Evolutionary conservation across 2,888 invertebrate genomes (phyloP).

Genomic region (Drosophila austrosaltans): DNA sequence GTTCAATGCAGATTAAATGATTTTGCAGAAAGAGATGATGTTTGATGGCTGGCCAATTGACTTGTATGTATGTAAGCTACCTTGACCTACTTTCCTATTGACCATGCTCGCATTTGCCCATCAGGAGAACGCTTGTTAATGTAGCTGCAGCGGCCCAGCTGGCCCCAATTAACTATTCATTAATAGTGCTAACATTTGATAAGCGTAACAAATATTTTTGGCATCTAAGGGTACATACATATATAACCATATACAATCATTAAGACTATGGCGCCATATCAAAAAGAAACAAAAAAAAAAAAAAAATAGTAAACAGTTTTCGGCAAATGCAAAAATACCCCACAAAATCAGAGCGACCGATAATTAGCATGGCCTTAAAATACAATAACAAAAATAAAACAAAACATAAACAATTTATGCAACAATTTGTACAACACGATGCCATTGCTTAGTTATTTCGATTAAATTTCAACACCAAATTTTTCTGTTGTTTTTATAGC

Average conservation of each 20-base stretch:
- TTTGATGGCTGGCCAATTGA: conserved; percentile 9
- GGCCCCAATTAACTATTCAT: conserved; percentile 41
- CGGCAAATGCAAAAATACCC: conserved; percentile 13
- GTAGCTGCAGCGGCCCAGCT: conserved; percentile 4
- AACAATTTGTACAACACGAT: conserved; percentile 24
- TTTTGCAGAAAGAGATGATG: conserved; percentile 45
- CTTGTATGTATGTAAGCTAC: conserved; percentile 1
- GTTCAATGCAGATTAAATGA: conserved; percentile 43
- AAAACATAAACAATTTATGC: conserved; percentile 25
- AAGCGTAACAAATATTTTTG: conserved; percentile 27
- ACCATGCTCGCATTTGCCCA: conserved; percentile 17
- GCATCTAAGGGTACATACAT: background rate
- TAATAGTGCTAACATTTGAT: conserved; percentile 37
- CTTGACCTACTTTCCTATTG: conserved; percentile 49
- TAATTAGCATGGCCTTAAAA: conserved; percentile 53
- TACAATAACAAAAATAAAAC: conserved; percentile 2
- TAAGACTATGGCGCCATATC: conserved; percentile 14
- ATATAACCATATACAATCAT: background rate
- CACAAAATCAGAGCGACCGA: conserved; percentile 18
- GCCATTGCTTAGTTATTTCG: conserved; percentile 5
- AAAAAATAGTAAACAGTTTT: conserved; percentile 14
- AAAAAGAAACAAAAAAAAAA: background rate
- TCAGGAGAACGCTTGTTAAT: conserved; percentile 45
- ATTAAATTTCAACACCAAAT: conserved; percentile 15
- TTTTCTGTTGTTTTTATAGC: background rate